Base-by-base conservation (phyloP, 2,113 vertebrate genomes). In the Anguilla rostrata region DNA sequence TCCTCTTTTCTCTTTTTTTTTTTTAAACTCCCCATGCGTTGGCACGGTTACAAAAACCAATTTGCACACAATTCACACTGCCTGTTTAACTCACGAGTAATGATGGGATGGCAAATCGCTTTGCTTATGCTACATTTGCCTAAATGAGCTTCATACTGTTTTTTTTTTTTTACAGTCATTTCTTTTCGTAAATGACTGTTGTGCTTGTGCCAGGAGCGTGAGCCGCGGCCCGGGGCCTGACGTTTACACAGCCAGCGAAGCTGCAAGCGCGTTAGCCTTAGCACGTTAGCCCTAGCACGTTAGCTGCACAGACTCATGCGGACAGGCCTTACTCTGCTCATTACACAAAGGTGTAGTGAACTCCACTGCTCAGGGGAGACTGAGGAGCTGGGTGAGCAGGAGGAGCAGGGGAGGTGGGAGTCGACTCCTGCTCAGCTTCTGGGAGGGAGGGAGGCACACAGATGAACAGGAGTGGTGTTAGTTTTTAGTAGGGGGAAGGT, bases 291-390 rank as follows among this genome's bases (percentile, higher is more conserved):
- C 15, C 18, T 60, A 60, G 57, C 57, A 22, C 22, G 2, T 66
- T 3, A 66, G 60, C 60, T 3, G 60, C 60, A 26, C 60, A 66
- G 20, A 20, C 18, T 3, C 18, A 91, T 95, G 95, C 93, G 92
- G 88, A 94, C 93, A 95, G 95, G 94, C 95, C 97, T 98, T 98
- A 98, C 97, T 98, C 97, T 96, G 93, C 89, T 94, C 89, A 94
- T 95, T 97, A 99, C 96, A 99, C 98, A 99, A 99, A 99, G 92
- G 98, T 98, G 98, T 99, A 99, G 97, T 99, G 98, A 95, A 98
- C 96, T 96, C 98, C 98, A 95, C 97, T 98, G 97, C 97, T 97
- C 96, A 98, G 90, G 82, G 95, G 95, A 94, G 94, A 94, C 85
- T 96, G 96, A 93, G 96, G 95, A 92, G 94, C 95, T 39, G 34